Evolutionary conservation across 2,888 invertebrate species (phyloP).

Genomic region (Malthinus seriepunctatus): DNA sequence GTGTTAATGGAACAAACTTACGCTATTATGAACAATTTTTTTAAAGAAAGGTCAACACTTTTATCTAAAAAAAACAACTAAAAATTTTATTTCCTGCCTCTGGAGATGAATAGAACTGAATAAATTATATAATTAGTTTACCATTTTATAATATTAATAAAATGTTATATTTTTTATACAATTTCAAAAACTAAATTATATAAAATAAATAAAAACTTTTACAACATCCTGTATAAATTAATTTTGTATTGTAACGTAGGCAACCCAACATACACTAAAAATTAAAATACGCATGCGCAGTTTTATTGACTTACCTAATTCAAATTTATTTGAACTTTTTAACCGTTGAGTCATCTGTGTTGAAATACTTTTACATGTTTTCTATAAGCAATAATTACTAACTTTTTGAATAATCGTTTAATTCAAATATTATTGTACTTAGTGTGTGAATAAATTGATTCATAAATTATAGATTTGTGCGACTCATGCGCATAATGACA

Average conservation of each 20-base stretch:
- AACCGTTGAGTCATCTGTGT: background rate
- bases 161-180: too few species aligned
- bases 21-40: slow-evolving; percentile 68
- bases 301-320: slow-evolving; percentile 29
- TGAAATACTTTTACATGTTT: background rate
- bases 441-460: background rate
- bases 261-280: slow-evolving; percentile 22
- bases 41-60: slow-evolving; percentile 46
- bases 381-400: too few species aligned
- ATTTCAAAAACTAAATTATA: too few species aligned
- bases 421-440: background rate
- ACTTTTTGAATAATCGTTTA: too few species aligned
- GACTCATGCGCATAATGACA: slow-evolving; percentile 35
- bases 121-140: too few species aligned
- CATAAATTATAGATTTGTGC: slow-evolving; percentile 25
- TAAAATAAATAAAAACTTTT: too few species aligned
- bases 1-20: slow-evolving; percentile 69
- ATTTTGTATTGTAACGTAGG: slow-evolving; percentile 13
- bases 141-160: too few species aligned
- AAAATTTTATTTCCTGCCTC: too few species aligned
- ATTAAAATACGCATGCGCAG: slow-evolving; percentile 23
- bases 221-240: background rate
- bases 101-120: too few species aligned
- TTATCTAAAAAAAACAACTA: too few species aligned
- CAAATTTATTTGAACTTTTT: slow-evolving; percentile 13